Evolutionary conservation across 2,888 invertebrate genomes (phyloP), one percentile per base, ranked within the genome.

Genomic region (Aporophyla nigra): DNA sequence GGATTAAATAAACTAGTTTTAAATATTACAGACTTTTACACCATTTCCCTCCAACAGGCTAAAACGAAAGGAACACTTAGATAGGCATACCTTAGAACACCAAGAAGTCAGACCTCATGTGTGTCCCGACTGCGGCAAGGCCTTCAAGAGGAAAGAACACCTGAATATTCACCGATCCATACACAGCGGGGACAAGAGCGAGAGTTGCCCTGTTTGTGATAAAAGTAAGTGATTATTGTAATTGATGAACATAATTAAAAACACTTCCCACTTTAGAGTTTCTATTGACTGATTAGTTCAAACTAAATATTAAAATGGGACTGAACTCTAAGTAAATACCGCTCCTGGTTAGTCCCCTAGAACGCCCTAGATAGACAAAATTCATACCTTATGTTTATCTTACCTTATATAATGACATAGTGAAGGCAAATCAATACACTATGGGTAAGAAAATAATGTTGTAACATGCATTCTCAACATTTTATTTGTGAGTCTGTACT

Each of bases 131-230:
- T 98, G 98, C 90, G 97, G 97, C 92, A 98, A 98, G 91, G 98
- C 97, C 0, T 98, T 98, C 92, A 98, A 98, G 89, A 97, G 98
- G 88, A 98, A 98, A 94, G 98, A 98, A 90, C 98, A 98, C 90
- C 96, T 98, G 66, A 98, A 98, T 90, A 97, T 98, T 61, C 98
- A 98, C 91, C 97, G 97, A 86, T 98, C 98, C 65, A 98, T 98
- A 87, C 98, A 98, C 91, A 98, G 97, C 49, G 98, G 98, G 0
- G 98, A 98, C 89, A 98, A 98, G 92, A 97, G 97, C 40, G 98
- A 98, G 89, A 97, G 97, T 54, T 98, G 98, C 90, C 97, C 97
- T 58, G 97, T 98, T 74, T 98, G 98, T 89, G 97, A 97, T 40
- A 98, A 98, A 95, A 94, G 97, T 96, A 89, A 94, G 95, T 90